A percentile compares a stretch with the other conserved stretches of the same genome.
These are phyloP conservation scores for Andrena chrysosceles DNA, from an alignment of 2,888 invertebrate species.

Conservation along the genomic window DNA sequence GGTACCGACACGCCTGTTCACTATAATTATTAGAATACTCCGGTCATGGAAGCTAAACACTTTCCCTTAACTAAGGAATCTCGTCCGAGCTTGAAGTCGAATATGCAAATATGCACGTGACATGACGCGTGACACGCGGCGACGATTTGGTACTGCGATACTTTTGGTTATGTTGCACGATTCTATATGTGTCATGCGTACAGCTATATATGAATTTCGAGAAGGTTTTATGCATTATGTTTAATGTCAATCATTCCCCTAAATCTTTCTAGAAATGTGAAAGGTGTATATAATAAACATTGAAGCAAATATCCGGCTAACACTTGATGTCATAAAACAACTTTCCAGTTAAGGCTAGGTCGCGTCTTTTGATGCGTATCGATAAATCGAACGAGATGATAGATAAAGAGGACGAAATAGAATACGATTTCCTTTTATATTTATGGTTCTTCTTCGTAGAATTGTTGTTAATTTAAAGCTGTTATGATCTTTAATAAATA, in stretches of 20 bases:
- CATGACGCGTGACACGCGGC: neutral
- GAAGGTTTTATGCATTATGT: neutral
- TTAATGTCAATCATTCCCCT: neutral
- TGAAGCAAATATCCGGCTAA: neutral
- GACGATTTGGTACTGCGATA: neutral
- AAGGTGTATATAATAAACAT: neutral
- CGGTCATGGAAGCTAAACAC: neutral
- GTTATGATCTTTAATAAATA: neutral
- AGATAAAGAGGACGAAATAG: neutral
- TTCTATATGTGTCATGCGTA: constrained; percentile 6
- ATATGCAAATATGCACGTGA: neutral
- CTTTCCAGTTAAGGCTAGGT: neutral
- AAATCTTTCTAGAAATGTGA: neutral
- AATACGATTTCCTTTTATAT: neutral
- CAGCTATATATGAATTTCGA: neutral
- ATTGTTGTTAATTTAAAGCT: neutral
- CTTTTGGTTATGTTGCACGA: constrained; percentile 38
- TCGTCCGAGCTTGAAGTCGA: neutral
- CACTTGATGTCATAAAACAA: constrained; percentile 6
- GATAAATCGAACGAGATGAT: constrained; percentile 21
- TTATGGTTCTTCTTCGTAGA: neutral
- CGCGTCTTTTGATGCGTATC: neutral
- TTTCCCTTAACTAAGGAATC: neutral
- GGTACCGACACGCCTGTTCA: constrained; percentile 1
- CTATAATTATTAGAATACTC: neutral